Evolutionary conservation across 2,888 invertebrate genomes (phyloP), one percentile per base, ranked within the genome.

Genomic region (Parnassius mnemosyne): DNA sequence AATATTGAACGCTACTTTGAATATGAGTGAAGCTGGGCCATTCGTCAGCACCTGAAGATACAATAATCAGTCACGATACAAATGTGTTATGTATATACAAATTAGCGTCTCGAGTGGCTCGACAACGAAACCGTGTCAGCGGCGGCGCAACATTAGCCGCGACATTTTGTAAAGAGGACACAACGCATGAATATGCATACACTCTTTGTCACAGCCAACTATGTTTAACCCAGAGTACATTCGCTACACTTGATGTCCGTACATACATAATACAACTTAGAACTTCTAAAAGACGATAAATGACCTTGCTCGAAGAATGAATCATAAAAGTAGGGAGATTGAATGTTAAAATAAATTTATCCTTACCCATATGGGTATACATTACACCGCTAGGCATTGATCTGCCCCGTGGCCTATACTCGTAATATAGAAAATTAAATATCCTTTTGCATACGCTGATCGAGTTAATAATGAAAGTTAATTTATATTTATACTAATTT

Each of bases 151-250:
- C 74, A 76, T 78, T 78, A 75, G 75, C 69, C 63, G 71, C 72
- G 76, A 76, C 76, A 70, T 71, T 72, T 76, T 76, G 77, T 74
- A 80, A 81, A 77, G 84, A 77, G 86, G 86, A 79, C 85, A 76
- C 72, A 66, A 61, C 69, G 66, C 69, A 89, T 89, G 85, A 87
- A 89, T 89, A 89, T 89, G 81, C 83, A 89, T 85, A 66, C 64
- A 63, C 67, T 79, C 82, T 85, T 89, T 89, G 88, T 89, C 78
- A 77, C 69, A 69, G 70, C 69, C 74, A 76, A 78, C 74, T 77
- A 78, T 79, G 77, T 79, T 80, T 77, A 85, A 81, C 83, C 80
- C 76, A 68, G 61, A 66, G 58, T 66, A 60, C 69, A 74, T 75
- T 76, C 69, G 71, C 68, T 74, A 79, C 76, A 78, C 76, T 77